Percentiles rank a stretch among this genome's conserved stretches.
Evolutionary conservation across 2,113 vertebrate genomes (phyloP).

Genomic region (Chamaea fasciata): DNA sequence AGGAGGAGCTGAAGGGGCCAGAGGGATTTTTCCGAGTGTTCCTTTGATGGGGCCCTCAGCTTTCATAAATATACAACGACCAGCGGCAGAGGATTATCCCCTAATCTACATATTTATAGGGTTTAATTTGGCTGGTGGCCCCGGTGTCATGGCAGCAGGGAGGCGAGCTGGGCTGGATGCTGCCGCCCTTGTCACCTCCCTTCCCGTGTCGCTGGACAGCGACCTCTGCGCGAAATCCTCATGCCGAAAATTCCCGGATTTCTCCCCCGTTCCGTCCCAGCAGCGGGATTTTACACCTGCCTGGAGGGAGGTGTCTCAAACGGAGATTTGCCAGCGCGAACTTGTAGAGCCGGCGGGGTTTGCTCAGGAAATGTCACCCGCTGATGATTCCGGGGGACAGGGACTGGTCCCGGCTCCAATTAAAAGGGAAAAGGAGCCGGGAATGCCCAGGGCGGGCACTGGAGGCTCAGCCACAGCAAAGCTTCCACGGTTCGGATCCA

Average conservation of each 20-base stretch:
- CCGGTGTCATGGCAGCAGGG: neutral
- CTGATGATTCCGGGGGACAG: neutral
- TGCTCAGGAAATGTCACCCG: neutral
- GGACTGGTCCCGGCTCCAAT: neutral
- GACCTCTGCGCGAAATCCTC: neutral
- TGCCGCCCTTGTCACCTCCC: neutral
- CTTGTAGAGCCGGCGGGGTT: neutral
- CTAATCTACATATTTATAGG: neutral
- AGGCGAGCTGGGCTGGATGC: neutral
- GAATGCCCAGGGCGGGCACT: neutral
- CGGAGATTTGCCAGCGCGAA: fast-evolving
- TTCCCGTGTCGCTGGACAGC: neutral
- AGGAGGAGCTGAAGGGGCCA: neutral
- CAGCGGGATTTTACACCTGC: neutral
- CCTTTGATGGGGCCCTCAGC: neutral
- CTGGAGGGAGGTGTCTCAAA: neutral
- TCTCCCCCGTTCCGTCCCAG: neutral
- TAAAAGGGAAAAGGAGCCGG: neutral
- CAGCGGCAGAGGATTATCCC: neutral
- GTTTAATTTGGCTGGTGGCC: neutral
- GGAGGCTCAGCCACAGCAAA: neutral
- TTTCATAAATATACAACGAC: neutral
- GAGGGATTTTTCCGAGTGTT: neutral
- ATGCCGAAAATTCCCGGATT: fast-evolving
- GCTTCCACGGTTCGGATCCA: fast-evolving